Evolutionary conservation across 2,113 vertebrate genomes (phyloP).

Genomic region (Arizona elegans): DNA sequence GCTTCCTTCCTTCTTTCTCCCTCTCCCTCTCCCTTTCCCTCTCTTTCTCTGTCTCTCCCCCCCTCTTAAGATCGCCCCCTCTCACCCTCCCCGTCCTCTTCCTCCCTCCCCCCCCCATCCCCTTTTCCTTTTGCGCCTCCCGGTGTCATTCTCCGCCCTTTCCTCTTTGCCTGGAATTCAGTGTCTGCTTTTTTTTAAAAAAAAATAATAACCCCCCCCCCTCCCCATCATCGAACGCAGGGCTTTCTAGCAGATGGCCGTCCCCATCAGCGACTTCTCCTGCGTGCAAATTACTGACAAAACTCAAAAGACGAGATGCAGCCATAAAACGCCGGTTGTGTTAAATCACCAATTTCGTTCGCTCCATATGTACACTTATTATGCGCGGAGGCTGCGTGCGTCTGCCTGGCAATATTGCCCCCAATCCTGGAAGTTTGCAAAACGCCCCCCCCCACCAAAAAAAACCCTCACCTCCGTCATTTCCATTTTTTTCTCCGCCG

Average conservation of each 20-base stretch:
- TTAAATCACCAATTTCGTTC: conserved; percentile 7
- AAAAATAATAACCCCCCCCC: too few relatives aligned
- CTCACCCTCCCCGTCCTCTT: background rate
- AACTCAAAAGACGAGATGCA: background rate
- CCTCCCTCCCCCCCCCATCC: too few relatives aligned
- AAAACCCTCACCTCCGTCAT: too few relatives aligned
- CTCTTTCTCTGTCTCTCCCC: too few relatives aligned
- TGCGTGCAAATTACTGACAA: rapidly evolving
- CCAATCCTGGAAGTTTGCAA: background rate
- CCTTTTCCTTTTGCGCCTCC: background rate
- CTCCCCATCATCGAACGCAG: background rate
- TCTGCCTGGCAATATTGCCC: rapidly evolving
- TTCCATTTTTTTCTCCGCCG: background rate
- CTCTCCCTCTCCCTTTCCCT: too few relatives aligned
- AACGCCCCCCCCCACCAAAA: too few relatives aligned
- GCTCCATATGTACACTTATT: background rate
- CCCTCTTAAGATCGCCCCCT: background rate
- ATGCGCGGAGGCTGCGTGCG: background rate
- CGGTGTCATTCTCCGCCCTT: too few relatives aligned
- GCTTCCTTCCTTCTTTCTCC: too few relatives aligned
- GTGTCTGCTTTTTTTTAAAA: too few relatives aligned
- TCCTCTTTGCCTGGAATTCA: background rate
- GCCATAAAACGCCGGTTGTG: background rate
- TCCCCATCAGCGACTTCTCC: background rate
- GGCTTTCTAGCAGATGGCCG: background rate